These are phyloP conservation scores for Puma concolor DNA, from an alignment of 2,113 vertebrate species.

Conservation along the genomic window DNA sequence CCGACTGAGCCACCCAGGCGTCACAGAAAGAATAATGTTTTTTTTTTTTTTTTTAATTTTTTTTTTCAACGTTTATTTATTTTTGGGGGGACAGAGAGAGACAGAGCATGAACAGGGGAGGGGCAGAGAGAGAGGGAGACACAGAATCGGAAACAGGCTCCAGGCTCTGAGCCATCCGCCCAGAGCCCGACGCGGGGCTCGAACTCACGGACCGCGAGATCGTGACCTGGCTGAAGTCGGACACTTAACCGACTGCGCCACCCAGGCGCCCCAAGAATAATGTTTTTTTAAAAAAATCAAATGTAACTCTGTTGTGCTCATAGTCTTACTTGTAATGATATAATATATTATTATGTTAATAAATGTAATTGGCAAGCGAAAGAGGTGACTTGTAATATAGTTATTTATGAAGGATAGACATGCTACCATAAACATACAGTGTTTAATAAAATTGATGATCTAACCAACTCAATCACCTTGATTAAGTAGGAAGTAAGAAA, in stretches of 20 bases:
- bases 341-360: constrained; percentile 52
- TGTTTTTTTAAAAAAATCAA: neutral
- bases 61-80: too few relatives aligned
- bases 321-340: constrained; percentile 62
- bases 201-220: too few relatives aligned
- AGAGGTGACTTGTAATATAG: constrained; percentile 22
- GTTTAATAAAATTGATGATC: constrained; percentile 28
- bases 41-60: too few relatives aligned
- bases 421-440: neutral
- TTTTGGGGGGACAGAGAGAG: too few relatives aligned
- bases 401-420: constrained; percentile 38
- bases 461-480: neutral
- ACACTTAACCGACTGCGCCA: too few relatives aligned
- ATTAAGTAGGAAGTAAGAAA: neutral
- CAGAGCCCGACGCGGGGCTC: too few relatives aligned
- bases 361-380: constrained; percentile 61
- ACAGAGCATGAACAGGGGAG: too few relatives aligned
- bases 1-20: too few relatives aligned
- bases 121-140: too few relatives aligned
- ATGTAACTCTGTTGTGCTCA: constrained; percentile 48
- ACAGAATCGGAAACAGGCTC: too few relatives aligned
- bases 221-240: too few relatives aligned
- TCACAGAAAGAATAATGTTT: neutral
- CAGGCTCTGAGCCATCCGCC: too few relatives aligned
- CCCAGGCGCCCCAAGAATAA: neutral